Evolutionary conservation across 1,140 invertebrate species (phyloP).

Genomic region (Oncopodura yosiiana): DNA sequence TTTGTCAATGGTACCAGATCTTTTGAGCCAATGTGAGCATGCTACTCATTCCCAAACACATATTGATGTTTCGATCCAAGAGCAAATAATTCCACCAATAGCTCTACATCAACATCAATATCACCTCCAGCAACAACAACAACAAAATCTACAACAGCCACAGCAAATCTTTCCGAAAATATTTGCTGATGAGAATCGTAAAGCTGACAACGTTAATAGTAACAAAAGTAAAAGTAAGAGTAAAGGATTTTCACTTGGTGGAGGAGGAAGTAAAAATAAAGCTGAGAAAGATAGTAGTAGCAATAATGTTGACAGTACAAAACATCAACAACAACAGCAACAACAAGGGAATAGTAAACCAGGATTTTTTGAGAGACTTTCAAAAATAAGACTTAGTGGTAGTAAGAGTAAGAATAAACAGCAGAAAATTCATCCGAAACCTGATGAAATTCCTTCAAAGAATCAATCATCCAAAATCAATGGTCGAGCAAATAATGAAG

Average conservation of each 20-base stretch:
- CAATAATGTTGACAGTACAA: background rate
- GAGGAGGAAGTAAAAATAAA: conserved; percentile 13
- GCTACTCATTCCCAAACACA: conserved; percentile 21
- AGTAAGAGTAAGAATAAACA: conserved; percentile 26
- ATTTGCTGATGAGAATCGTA: conserved; percentile 24
- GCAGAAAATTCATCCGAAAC: conserved; percentile 31
- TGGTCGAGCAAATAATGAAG: background rate
- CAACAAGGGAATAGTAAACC: conserved; percentile 21
- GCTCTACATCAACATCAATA: background rate
- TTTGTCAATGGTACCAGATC: conserved; percentile 32
- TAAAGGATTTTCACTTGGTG: conserved; percentile 14
- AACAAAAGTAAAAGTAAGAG: conserved; percentile 12
- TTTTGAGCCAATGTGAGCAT: conserved; percentile 32
- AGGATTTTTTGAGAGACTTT: conserved; percentile 32
- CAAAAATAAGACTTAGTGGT: conserved; percentile 30
- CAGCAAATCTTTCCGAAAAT: conserved; percentile 30
- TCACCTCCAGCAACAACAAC: conserved; percentile 5
- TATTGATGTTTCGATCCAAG: conserved; percentile 26
- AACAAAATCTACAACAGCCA: conserved; percentile 7
- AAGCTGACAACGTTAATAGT: too few relatives aligned
- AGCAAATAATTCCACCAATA: conserved; percentile 2
- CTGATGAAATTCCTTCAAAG: conserved; percentile 4
- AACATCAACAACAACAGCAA: background rate
- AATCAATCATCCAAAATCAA: conserved; percentile 3
- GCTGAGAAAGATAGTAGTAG: conserved; percentile 10